phyloP scores from a whole-genome alignment of 2,113 vertebrate species.

The Caloenas nicobarica region DNA sequence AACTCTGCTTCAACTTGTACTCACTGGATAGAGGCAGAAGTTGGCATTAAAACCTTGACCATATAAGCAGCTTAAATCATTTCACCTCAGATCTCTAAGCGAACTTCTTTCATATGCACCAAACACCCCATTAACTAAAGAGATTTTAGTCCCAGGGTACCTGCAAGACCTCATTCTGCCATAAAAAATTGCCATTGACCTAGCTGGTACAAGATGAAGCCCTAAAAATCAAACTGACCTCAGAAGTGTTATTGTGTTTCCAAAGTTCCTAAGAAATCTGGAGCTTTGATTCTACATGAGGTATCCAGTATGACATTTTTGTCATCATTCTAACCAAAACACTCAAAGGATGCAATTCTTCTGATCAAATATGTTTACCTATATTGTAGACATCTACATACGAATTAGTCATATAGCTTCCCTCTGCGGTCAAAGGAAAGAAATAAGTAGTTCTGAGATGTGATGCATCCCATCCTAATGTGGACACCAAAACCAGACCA shows the following conservation, averaged over 20 bases:
- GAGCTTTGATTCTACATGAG: neutral
- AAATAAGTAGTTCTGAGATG: neutral
- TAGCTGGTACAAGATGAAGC: neutral
- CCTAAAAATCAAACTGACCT: neutral
- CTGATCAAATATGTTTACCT: neutral
- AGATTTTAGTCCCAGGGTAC: neutral
- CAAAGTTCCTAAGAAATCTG: neutral
- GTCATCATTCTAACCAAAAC: neutral
- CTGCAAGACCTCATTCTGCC: neutral
- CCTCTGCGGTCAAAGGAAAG: neutral
- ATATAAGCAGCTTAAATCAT: neutral
- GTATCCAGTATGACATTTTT: neutral
- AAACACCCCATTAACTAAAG: neutral
- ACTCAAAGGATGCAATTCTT: neutral
- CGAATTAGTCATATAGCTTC: neutral
- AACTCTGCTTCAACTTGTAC: neutral
- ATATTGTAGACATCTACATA: fast-evolving
- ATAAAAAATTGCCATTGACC: neutral
- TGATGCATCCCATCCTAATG: neutral
- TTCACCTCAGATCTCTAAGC: neutral
- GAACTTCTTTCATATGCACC: neutral
- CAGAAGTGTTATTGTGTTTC: neutral
- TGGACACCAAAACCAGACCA: neutral
- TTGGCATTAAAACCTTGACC: neutral
- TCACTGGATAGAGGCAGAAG: neutral